Evolutionary conservation across 2,888 invertebrate genomes (phyloP).

Genomic region (Odontomyia ornata): DNA sequence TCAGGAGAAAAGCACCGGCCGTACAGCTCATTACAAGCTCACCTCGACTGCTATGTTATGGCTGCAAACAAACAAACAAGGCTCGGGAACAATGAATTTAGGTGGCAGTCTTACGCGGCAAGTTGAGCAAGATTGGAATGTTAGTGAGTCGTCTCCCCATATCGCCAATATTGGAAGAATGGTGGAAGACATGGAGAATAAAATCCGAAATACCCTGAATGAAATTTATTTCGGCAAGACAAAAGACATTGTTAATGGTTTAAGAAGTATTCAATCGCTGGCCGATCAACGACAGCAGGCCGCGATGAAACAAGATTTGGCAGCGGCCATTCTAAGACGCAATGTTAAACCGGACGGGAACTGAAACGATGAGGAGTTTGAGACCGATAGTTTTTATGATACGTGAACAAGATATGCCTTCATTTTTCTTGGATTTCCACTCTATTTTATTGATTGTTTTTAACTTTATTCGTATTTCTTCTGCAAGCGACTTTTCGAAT

Average conservation of each 20-base stretch:
- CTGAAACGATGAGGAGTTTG: constrained; percentile 54
- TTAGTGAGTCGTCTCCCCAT: constrained; percentile 94
- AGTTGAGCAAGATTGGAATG: constrained; percentile 89
- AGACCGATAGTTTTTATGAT: constrained; percentile 34
- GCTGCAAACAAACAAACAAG: constrained; percentile 96
- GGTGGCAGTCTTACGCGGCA: constrained; percentile 98
- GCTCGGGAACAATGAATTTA: constrained; percentile 98
- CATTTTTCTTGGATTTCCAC: constrained; percentile 13
- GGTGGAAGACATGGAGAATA: constrained; percentile 99
- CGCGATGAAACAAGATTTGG: constrained; percentile 85
- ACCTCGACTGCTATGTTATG: constrained; percentile 99
- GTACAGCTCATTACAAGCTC: constrained; percentile 96
- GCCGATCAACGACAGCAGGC: constrained; percentile 86
- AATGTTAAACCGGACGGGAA: constrained; percentile 72
- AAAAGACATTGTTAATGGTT: constrained; percentile 95
- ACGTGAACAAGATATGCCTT: constrained; percentile 31
- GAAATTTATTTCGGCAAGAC: constrained; percentile 99
- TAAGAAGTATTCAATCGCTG: constrained; percentile 83
- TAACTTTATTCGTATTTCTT: neutral
- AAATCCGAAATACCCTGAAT: constrained; percentile 96
- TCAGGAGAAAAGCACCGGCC: constrained; percentile 92
- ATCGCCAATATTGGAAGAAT: constrained; percentile 98
- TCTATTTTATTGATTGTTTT: neutral
- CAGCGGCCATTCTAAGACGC: constrained; percentile 82
- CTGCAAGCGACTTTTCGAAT: neutral